phyloP scores from a whole-genome alignment of 2,113 vertebrate genomes.

The Grallaria varia region DNA sequence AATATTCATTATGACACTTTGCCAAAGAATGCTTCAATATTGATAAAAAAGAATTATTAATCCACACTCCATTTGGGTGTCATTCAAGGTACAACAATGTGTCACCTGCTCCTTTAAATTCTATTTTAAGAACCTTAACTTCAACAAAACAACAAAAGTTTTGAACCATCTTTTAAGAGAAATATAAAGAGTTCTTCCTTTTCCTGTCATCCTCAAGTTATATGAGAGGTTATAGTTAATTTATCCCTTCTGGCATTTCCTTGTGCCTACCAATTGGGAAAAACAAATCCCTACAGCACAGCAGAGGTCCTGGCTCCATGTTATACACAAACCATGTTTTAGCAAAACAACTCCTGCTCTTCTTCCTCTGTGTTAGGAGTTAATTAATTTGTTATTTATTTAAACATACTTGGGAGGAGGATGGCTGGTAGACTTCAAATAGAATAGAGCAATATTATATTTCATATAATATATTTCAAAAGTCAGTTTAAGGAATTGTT shows the following conservation, averaged over 20 bases:
- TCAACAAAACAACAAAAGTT: neutral
- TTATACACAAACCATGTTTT: neutral
- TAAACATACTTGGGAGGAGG: neutral
- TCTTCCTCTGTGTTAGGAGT: neutral
- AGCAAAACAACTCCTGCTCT: neutral
- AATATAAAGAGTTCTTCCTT: neutral
- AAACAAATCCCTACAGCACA: neutral
- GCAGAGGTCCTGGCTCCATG: neutral
- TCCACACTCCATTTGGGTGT: neutral
- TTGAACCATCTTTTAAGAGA: neutral
- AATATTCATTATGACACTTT: neutral
- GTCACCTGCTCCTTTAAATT: neutral
- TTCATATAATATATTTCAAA: neutral
- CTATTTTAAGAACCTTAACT: neutral
- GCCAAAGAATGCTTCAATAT: neutral
- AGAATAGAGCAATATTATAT: neutral
- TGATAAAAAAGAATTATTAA: neutral
- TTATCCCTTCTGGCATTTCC: neutral
- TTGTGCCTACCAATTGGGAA: neutral
- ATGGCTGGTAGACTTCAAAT: neutral
- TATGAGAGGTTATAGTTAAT: neutral
- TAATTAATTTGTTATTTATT: neutral
- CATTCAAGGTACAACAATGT: neutral
- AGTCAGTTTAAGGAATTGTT: accelerated
- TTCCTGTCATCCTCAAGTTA: neutral